These are phyloP conservation scores for Heliconius nattereri DNA, from an alignment of 1,140 invertebrate genomes.

Conservation along the genomic window DNA sequence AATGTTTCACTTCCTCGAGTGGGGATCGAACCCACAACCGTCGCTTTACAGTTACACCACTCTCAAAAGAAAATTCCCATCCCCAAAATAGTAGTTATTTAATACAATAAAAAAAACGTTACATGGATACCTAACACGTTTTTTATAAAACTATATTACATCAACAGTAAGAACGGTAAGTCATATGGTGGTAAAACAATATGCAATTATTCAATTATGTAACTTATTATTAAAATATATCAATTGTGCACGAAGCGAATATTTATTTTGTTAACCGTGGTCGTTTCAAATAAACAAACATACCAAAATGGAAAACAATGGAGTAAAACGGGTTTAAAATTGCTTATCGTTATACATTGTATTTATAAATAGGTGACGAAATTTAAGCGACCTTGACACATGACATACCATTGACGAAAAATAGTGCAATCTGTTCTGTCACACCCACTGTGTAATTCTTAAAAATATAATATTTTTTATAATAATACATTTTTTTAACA, in stretches of 20 bases:
- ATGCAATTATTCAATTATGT: background rate
- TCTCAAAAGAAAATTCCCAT: no score
- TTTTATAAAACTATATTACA: no score
- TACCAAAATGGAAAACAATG: conserved; percentile 32
- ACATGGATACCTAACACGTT: no score
- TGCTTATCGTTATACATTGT: conserved; percentile 33
- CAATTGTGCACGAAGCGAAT: background rate
- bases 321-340: conserved; percentile 25
- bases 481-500: no score
- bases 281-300: conserved; percentile 7
- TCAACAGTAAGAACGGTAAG: no score
- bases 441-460: no score
- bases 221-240: background rate
- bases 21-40: no score
- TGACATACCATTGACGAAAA: conserved; percentile 34
- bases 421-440: conserved; percentile 34
- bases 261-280: conserved; percentile 9
- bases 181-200: background rate
- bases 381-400: conserved; percentile 29
- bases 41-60: no score
- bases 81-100: no score
- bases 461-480: no score
- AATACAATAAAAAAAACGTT: no score
- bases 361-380: conserved; percentile 35
- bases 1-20: no score